Percentiles rank a stretch among this genome's conserved stretches.
These are phyloP conservation scores for Eurosta solidaginis DNA, from an alignment of 1,140 invertebrate species.

Conservation along the genomic window DNA sequence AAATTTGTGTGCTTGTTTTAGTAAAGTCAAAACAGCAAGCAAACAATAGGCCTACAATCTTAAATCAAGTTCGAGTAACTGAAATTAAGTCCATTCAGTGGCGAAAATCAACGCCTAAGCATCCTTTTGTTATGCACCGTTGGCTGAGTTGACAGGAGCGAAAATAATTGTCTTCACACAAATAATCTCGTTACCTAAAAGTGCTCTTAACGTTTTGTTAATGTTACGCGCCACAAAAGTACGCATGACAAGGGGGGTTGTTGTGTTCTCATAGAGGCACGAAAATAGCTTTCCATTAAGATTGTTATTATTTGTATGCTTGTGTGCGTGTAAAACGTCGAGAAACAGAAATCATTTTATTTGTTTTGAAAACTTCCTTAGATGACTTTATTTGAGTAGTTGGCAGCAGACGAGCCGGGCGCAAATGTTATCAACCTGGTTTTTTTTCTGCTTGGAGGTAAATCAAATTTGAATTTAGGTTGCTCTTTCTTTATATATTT, in stretches of 20 bases:
- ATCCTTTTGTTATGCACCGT: not conserved
- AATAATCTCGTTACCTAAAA: conserved; percentile 58
- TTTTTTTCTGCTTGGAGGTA: no score
- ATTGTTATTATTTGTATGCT: no score
- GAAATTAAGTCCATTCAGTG: not conserved
- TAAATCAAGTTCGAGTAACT: not conserved
- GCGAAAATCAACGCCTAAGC: not conserved
- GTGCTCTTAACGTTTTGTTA: conserved; percentile 35
- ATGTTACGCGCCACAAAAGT: no score
- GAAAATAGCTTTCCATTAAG: no score
- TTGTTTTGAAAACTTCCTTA: conserved; percentile 20
- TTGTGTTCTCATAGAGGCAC: no score
- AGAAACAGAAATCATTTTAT: not conserved
- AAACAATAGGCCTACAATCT: not conserved
- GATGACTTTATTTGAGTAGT: no score
- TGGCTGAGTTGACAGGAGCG: conserved; percentile 47
- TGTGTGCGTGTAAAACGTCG: not conserved
- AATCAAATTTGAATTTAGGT: no score
- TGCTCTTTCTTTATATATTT: no score
- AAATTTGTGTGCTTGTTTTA: not conserved
- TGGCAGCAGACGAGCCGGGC: no score
- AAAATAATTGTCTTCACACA: conserved; percentile 59
- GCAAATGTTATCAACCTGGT: no score
- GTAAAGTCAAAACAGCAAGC: not conserved
- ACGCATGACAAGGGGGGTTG: no score